phyloP scores from a whole-genome alignment of 2,888 invertebrate genomes.

The Nomada ferruginata region DNA sequence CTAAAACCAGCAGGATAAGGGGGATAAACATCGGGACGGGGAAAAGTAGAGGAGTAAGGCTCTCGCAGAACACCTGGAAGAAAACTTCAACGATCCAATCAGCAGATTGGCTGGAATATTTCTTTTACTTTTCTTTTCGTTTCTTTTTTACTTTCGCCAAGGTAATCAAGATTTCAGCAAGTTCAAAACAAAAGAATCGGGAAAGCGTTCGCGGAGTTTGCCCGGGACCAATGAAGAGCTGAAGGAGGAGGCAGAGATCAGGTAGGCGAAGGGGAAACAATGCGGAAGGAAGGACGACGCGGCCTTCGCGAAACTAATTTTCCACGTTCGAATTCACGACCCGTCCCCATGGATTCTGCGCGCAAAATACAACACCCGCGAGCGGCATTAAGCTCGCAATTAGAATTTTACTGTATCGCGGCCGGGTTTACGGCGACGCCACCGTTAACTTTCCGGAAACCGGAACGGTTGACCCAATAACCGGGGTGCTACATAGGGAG shows the following conservation, averaged over 20 bases:
- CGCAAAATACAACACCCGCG: slow-evolving; percentile 28
- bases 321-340: slow-evolving; percentile 41
- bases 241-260: background rate
- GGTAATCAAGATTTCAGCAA: slow-evolving; percentile 57
- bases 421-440: slow-evolving; percentile 25
- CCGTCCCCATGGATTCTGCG: slow-evolving; percentile 29
- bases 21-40: slow-evolving; percentile 7
- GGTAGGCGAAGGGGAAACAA: background rate
- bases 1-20: background rate
- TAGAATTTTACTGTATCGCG: slow-evolving; percentile 50
- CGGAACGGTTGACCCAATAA: slow-evolving; percentile 25
- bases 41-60: background rate
- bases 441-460: slow-evolving; percentile 22
- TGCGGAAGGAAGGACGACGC: background rate
- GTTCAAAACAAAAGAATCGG: slow-evolving; percentile 48
- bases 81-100: slow-evolving; percentile 45
- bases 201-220: slow-evolving; percentile 14
- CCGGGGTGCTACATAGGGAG: background rate
- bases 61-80: background rate
- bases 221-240: background rate
- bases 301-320: slow-evolving; percentile 35
- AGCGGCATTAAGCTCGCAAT: slow-evolving; percentile 47
- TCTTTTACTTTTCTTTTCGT: background rate
- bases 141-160: background rate
- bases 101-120: slow-evolving; percentile 44